Conservation (phyloP, 2,113 vertebrate genomes). For the Phasianus colchicus region DNA sequence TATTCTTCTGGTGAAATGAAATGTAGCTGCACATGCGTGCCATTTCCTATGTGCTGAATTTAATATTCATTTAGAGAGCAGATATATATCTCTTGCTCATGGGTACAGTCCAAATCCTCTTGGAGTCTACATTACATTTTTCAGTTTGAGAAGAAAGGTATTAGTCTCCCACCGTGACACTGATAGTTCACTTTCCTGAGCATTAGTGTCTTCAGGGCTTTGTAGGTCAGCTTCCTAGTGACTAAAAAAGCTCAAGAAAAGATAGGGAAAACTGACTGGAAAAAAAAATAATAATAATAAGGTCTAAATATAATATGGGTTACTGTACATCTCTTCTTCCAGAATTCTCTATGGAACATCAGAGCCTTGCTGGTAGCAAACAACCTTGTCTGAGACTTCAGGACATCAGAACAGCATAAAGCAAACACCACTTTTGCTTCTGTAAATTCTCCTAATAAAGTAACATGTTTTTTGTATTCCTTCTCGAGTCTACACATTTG, state of each 20-base stretch:
- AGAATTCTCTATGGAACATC: not conserved
- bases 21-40: not conserved
- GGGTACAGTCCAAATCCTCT: not conserved
- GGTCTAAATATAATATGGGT: not conserved
- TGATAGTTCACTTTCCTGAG: not conserved
- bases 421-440: not conserved
- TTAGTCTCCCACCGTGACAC: not conserved
- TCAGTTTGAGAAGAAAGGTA: not conserved
- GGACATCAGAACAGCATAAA: not conserved
- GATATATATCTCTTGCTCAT: not conserved
- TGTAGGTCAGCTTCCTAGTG: not conserved
- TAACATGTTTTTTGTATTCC: not conserved
- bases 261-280: not conserved
- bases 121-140: not conserved
- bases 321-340: not conserved
- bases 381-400: not conserved
- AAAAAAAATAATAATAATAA: not conserved
- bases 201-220: not conserved
- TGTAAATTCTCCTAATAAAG: not conserved
- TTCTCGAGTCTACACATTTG: constrained; percentile 40
- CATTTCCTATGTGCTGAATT: not conserved
- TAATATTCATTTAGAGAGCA: not conserved
- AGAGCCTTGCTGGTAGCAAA: not conserved
- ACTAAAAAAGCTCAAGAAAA: not conserved
- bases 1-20: not conserved